Evolutionary conservation across 1,140 invertebrate species (phyloP).

Genomic region (Pogonomyrmex barbatus): DNA sequence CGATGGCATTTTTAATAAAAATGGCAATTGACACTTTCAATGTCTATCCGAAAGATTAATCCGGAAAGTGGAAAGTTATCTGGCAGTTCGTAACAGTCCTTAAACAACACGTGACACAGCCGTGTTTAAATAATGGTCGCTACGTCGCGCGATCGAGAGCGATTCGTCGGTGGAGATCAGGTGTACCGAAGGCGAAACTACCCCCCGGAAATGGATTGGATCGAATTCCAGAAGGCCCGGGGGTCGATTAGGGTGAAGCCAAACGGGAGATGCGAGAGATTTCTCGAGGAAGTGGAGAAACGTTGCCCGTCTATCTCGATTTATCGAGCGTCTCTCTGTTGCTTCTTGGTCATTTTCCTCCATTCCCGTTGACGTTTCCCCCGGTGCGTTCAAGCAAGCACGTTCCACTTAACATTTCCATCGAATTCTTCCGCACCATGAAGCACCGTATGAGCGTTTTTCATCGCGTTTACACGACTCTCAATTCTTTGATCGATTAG

Average conservation of each 20-base stretch:
- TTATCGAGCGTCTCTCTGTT: conserved; percentile 64
- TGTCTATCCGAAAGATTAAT: conserved; percentile 20
- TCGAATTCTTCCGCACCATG: conserved; percentile 80
- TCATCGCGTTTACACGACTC: conserved; percentile 55
- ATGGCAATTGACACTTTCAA: not conserved
- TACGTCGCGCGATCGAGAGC: conserved; percentile 39
- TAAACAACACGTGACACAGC: conserved; percentile 70
- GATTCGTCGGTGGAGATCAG: conserved; percentile 69
- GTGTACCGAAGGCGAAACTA: conserved; percentile 74
- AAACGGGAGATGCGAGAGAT: conserved; percentile 75
- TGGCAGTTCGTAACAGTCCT: conserved; percentile 46
- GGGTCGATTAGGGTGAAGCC: conserved; percentile 75
- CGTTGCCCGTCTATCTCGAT: conserved; percentile 68
- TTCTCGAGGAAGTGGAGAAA: conserved; percentile 64
- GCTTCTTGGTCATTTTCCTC: conserved; percentile 67
- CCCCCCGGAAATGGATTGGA: conserved; percentile 73
- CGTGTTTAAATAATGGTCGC: conserved; percentile 74
- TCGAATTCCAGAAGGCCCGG: conserved; percentile 71
- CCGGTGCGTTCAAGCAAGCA: conserved; percentile 50
- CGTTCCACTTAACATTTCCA: conserved; percentile 78
- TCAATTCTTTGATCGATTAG: conserved; percentile 37
- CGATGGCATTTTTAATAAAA: not conserved
- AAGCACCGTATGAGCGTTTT: conserved; percentile 58
- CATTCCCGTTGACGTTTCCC: conserved; percentile 30
- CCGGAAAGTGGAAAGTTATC: conserved; percentile 4